Evolutionary conservation across 1,140 invertebrate genomes (phyloP).

Genomic region (Ptiloglossa arizonensis): DNA sequence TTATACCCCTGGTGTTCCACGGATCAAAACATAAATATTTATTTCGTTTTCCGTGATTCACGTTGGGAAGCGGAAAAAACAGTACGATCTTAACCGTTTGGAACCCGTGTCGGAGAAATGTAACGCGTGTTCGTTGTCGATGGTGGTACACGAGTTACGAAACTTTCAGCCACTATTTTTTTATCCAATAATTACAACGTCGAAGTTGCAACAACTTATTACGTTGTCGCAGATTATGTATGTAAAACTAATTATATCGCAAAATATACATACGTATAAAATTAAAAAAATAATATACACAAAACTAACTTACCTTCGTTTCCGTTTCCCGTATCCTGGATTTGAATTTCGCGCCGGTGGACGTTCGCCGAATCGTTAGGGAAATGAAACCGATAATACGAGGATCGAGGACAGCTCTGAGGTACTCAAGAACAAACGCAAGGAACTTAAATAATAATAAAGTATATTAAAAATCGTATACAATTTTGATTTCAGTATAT

Average conservation of each 20-base stretch:
- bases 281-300: no score
- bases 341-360: background rate
- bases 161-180: no score
- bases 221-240: no score
- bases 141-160: no score
- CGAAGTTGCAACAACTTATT: no score
- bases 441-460: slow-evolving; percentile 79
- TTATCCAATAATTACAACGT: no score
- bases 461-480: slow-evolving; percentile 82
- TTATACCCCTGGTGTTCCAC: background rate
- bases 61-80: background rate
- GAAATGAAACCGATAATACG: background rate
- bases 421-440: slow-evolving; percentile 51
- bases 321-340: no score
- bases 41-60: background rate
- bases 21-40: slow-evolving; percentile 1
- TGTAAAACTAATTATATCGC: no score
- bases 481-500: slow-evolving; percentile 77
- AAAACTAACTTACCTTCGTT: background rate
- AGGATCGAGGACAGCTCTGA: background rate
- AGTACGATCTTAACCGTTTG: no score
- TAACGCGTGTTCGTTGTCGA: no score
- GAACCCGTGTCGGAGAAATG: no score
- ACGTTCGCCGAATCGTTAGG: background rate
- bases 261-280: background rate